Percentiles rank a stretch among this genome's conserved stretches.
Evolutionary conservation across 2,797 vertebrate genomes (phyloP).

Genomic region (Fratercula arctica): DNA sequence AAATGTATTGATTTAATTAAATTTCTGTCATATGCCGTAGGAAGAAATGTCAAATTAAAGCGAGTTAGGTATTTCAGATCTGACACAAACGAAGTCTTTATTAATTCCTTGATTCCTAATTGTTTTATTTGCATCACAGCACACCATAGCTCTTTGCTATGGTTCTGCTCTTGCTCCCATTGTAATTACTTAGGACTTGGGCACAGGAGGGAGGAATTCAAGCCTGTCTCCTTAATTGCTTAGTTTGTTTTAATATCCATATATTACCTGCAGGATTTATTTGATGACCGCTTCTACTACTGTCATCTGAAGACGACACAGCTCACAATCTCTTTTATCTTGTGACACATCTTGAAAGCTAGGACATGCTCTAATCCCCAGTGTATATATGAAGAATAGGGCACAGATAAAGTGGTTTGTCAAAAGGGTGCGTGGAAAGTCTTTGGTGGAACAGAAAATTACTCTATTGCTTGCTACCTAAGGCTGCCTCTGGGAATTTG

Average conservation of each 20-base stretch:
- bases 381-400: background rate
- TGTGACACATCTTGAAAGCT: background rate
- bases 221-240: background rate
- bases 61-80: slow-evolving; percentile 52
- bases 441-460: background rate
- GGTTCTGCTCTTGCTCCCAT: background rate
- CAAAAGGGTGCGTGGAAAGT: background rate
- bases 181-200: background rate
- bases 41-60: slow-evolving; percentile 48
- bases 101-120: slow-evolving; percentile 46
- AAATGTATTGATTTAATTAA: slow-evolving; percentile 73
- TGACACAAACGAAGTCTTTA: slow-evolving; percentile 60
- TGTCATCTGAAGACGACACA: background rate
- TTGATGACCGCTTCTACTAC: background rate
- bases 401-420: background rate
- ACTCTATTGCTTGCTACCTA: background rate
- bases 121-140: slow-evolving; percentile 49
- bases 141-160: background rate
- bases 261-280: background rate
- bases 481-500: background rate
- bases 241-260: background rate
- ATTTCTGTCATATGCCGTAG: slow-evolving; percentile 16
- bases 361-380: background rate
- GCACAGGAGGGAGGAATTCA: background rate
- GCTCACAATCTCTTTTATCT: background rate